Conservation (phyloP, 2,888 invertebrate genomes). For the Neocrepidodera transversa region DNA sequence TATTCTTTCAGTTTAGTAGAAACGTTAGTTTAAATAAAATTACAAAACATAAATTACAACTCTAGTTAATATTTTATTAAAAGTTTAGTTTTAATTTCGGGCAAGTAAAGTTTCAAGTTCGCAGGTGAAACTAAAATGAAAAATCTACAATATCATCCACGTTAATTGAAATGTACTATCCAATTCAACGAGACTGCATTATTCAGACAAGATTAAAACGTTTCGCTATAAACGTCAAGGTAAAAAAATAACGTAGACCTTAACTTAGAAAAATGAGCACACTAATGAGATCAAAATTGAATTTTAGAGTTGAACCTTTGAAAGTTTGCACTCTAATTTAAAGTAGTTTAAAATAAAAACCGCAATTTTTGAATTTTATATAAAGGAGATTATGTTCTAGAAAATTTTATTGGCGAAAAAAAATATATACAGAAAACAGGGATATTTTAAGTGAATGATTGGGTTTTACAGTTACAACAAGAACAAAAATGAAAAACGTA, state of each 20-base stretch:
- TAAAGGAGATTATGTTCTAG: too few relatives aligned
- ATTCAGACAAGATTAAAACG: conserved; percentile 25
- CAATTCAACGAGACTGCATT: conserved; percentile 9
- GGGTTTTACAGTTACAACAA: too few relatives aligned
- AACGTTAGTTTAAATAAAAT: too few relatives aligned
- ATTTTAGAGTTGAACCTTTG: conserved; percentile 11
- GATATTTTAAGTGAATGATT: too few relatives aligned
- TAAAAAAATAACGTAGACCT: conserved; percentile 6
- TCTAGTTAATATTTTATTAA: conserved; percentile 17
- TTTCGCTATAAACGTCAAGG: conserved; percentile 4
- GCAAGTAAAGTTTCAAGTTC: not conserved
- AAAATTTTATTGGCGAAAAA: too few relatives aligned
- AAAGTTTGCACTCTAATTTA: not conserved
- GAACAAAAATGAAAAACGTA: too few relatives aligned
- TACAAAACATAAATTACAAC: too few relatives aligned
- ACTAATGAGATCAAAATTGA: conserved; percentile 19
- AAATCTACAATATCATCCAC: conserved; percentile 17
- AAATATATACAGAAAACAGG: too few relatives aligned
- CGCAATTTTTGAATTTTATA: not conserved
- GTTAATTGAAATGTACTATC: conserved; percentile 22
- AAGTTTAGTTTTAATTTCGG: conserved; percentile 21
- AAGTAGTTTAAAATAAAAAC: not conserved
- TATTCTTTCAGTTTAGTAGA: too few relatives aligned
- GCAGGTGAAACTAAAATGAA: conserved; percentile 14
- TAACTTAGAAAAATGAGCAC: conserved; percentile 14